Evolutionary conservation across 2,797 vertebrate species (phyloP).

Genomic region (Phalloptychus januarius): DNA sequence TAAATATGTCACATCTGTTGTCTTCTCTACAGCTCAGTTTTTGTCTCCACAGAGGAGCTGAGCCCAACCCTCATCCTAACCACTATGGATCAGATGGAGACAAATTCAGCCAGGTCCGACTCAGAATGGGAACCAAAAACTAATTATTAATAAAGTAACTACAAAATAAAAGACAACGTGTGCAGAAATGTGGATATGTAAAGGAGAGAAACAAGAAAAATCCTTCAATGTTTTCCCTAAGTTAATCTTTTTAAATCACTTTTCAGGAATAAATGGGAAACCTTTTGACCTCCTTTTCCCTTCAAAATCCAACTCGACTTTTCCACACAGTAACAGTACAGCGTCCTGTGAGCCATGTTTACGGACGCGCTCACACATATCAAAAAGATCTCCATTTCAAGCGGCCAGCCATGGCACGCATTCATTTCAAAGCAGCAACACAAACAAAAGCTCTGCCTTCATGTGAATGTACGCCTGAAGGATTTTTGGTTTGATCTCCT

Average conservation of each 20-base stretch:
- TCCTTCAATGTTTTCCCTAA: neutral
- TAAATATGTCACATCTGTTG: slow-evolving; percentile 12
- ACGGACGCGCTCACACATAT: slow-evolving; percentile 21
- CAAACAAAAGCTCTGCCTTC: slow-evolving; percentile 14
- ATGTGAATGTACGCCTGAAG: slow-evolving; percentile 10
- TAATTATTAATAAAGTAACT: neutral
- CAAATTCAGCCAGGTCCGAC: slow-evolving; percentile 11
- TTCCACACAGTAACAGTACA: slow-evolving; percentile 40
- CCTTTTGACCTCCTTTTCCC: slow-evolving; percentile 17
- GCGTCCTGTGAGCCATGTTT: slow-evolving; percentile 32
- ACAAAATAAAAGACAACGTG: neutral
- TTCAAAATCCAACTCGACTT: slow-evolving; percentile 39
- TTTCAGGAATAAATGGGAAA: slow-evolving; percentile 22
- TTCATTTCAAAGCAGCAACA: slow-evolving; percentile 35
- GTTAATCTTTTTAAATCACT: neutral
- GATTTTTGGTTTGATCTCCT: slow-evolving; percentile 36
- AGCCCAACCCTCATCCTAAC: slow-evolving; percentile 20
- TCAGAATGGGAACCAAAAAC: slow-evolving; percentile 1
- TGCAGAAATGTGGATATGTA: neutral
- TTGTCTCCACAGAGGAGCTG: slow-evolving; percentile 26
- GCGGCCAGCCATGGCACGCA: neutral
- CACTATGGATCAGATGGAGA: slow-evolving; percentile 16
- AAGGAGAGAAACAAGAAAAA: neutral
- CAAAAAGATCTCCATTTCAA: slow-evolving; percentile 29
- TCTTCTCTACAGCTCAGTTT: slow-evolving; percentile 7